Conservation (phyloP, 2,797 vertebrate genomes). For the Squalus acanthias region DNA sequence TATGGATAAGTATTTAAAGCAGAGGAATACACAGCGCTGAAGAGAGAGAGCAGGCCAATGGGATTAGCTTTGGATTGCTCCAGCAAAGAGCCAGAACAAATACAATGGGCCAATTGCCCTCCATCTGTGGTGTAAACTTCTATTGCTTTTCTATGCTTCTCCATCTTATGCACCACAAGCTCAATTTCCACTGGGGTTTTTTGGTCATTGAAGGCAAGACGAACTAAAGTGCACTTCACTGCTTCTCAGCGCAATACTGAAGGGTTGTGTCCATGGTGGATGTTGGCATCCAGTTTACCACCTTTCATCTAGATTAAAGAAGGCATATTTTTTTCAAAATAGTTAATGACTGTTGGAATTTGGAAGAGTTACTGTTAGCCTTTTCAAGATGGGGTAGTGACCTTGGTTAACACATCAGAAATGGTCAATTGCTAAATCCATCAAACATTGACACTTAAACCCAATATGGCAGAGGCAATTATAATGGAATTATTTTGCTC, state of each 20-base stretch:
- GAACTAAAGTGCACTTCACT: neutral
- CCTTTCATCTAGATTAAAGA: neutral
- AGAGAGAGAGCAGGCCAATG: neutral
- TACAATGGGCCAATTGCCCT: neutral
- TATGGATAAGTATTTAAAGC: neutral
- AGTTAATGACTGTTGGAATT: neutral
- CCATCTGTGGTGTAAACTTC: neutral
- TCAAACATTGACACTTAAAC: neutral
- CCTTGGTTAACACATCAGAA: neutral
- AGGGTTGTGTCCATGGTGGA: neutral
- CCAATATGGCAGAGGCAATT: neutral
- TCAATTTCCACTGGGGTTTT: neutral
- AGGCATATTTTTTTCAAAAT: too few species aligned
- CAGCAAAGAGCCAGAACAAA: neutral
- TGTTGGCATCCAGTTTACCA: neutral
- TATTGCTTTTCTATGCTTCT: neutral
- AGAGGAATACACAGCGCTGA: neutral
- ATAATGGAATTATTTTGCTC: neutral
- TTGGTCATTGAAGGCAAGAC: neutral
- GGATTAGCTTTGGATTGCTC: neutral
- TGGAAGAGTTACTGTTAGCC: neutral
- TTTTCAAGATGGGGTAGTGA: neutral
- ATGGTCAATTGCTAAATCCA: neutral
- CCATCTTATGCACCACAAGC: neutral
- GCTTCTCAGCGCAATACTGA: neutral